Base-by-base conservation (phyloP, 2,888 invertebrate genomes). In the Polia nebulosa region DNA sequence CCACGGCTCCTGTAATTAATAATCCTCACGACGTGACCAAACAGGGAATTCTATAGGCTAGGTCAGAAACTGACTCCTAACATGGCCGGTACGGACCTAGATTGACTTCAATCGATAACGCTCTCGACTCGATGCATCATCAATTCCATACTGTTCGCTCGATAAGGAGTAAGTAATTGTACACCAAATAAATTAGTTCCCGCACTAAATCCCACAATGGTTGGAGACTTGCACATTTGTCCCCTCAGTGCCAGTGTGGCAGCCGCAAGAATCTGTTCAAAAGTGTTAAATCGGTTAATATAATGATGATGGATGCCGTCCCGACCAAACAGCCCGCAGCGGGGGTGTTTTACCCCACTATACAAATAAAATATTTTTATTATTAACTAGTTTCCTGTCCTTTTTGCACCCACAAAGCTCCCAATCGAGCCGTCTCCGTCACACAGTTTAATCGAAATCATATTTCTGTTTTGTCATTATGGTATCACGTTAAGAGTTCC, bases 401-500 rank as follows among this genome's bases (percentile, higher is more conserved):
- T 89, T 86, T 86, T 95, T 92, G 80, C 91, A 88, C 93, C 83
- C 86, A 87, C 85, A 72, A 77, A 78, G 74, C 81, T 78, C 77
- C 87, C 82, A 85, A 92, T 91, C 83, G 76, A 72, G 75, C 87
- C 85, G 85, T 91, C 91, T 86, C 91, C 82, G 88, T 95, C 91
- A 76, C 91, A 89, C 93, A 82, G 87, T 94, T 94, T 94, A 94
- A 95, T 95, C 95, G 95, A 95, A 95, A 95, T 95, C 93, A 95
- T 95, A 95, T 95, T 95, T 95, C 95, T 95, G 94, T 95, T 95
- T 95, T 95, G 95, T 95, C 95, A 95, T 95, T 95, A 95, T 95
- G 90, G 94, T 94, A 94, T 95, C 95, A 89, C 94, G 91, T 95
- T 95, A 90, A 92, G 90, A 93, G 94, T 94, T 94, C 94, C 93